Evolutionary conservation across 2,797 vertebrate genomes (phyloP).

Genomic region (Babyrousa celebensis): DNA sequence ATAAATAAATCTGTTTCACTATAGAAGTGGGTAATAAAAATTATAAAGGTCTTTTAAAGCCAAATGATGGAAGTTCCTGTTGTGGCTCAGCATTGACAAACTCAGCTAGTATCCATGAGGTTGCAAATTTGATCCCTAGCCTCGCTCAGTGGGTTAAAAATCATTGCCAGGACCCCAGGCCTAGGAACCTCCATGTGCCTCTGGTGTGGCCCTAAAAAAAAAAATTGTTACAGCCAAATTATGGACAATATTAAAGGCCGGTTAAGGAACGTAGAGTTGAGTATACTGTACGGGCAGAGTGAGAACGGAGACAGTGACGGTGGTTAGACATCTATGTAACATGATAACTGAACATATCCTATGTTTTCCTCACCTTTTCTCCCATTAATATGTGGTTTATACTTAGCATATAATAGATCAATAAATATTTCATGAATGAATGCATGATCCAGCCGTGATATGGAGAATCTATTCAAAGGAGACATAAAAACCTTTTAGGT

Average conservation of each 20-base stretch:
- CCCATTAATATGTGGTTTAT: conserved; percentile 6
- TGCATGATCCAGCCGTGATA: conserved; percentile 23
- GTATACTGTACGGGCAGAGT: neutral
- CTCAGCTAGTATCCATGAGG: too few relatives aligned
- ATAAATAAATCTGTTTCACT: neutral
- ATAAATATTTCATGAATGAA: conserved; percentile 56
- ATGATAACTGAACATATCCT: conserved; percentile 35
- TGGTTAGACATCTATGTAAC: conserved; percentile 5
- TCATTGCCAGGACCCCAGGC: too few relatives aligned
- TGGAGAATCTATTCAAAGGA: conserved; percentile 41
- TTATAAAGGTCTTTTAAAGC: neutral
- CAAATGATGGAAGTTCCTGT: neutral
- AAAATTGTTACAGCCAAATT: neutral
- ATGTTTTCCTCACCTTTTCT: conserved; percentile 60
- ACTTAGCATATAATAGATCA: conserved; percentile 52
- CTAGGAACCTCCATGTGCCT: too few relatives aligned
- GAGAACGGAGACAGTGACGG: neutral
- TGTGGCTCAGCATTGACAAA: too few relatives aligned
- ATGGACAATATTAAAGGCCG: conserved; percentile 52
- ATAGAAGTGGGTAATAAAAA: conserved; percentile 45
- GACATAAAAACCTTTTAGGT: neutral
- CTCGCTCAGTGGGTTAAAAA: too few relatives aligned
- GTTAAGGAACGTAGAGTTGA: conserved; percentile 24
- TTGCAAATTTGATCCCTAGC: too few relatives aligned
- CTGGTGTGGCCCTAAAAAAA: too few relatives aligned